Conservation (phyloP, 2,888 invertebrate genomes). For the Bembecia ichneumoniformis region DNA sequence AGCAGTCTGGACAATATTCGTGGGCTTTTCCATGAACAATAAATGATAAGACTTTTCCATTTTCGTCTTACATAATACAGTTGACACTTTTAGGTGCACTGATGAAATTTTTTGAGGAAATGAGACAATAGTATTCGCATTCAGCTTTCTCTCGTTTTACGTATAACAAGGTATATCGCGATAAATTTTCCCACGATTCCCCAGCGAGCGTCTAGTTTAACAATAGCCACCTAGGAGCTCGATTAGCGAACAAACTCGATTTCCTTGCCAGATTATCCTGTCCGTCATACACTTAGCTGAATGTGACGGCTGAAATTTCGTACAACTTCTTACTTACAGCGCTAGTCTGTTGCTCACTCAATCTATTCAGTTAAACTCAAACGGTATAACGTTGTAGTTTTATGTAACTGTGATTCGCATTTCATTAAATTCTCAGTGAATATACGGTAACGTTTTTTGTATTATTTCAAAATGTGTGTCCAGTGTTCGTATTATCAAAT, state of each 20-base stretch:
- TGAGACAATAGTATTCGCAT: too few species aligned
- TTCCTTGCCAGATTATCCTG: slow-evolving; percentile 55
- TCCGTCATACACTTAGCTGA: slow-evolving; percentile 41
- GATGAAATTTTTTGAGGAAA: too few species aligned
- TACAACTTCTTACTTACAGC: background rate
- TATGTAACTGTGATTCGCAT: background rate
- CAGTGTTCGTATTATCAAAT: background rate
- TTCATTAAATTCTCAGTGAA: background rate
- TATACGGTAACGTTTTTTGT: background rate
- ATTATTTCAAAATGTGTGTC: background rate
- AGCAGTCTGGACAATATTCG: too few species aligned
- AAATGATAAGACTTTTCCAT: too few species aligned
- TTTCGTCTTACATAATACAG: too few species aligned
- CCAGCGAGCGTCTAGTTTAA: slow-evolving; percentile 20
- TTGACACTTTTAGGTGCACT: too few species aligned
- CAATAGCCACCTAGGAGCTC: slow-evolving; percentile 37
- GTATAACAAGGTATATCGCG: background rate
- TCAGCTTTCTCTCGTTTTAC: background rate
- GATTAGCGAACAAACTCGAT: slow-evolving; percentile 57
- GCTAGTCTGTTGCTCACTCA: background rate
- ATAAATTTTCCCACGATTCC: slow-evolving; percentile 3
- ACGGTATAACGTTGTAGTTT: background rate
- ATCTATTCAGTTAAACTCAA: background rate
- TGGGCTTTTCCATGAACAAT: too few species aligned
- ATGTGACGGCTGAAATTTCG: slow-evolving; percentile 27